Base-by-base conservation (phyloP, 92 coral and sea anemone genomes). In the Zoanthus sociatus region DNA sequence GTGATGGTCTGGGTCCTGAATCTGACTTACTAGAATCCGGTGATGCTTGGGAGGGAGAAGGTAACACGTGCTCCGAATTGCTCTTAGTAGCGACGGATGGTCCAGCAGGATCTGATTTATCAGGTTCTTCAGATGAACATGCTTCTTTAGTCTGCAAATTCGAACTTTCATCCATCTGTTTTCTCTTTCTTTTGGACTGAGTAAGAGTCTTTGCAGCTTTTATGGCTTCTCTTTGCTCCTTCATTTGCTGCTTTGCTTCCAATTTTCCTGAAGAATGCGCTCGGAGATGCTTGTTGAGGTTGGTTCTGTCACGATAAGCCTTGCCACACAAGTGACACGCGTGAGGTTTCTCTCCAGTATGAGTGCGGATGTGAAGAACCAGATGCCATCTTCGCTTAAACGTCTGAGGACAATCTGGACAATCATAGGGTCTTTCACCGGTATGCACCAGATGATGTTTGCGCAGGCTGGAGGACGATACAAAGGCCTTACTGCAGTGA, bases 271-370 rank as follows among this genome's bases (percentile, higher is more conserved):
- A 81, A 14, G 58, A 64, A 20, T 81, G 85, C 6, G 56, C 74
- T 7, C 73, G 85, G 21, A 81, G 75, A 63, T 81, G 85, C 74
- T 81, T 81, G 85, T 64, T 81, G 16, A 81, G 85, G 32, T 61
- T 46, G 56, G 74, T 63, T 10, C 16, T 64, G 45, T 81, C 85
- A 47, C 60, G 61, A 4, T 63, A 81, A 11, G 85, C 73, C 66
- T 81, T 81, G 46, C 66, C 85, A 26, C 85, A 81, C 73, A 81
- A 68, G 46, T 81, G 75, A 20, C 85, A 81, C 7, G 44, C 17
- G 2, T 81, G 73, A 9, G 85, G 85, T 51, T 74, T 67, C n/a
- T 81, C 85, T 63, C 85, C 85, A 5, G 74, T 81, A 21, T 81
- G 85, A 12, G 60, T 42, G 20, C 85, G 85, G n/a, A 81, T 20